Base-by-base conservation (phyloP, 1,140 invertebrate species). In the Cydia strobilella region DNA sequence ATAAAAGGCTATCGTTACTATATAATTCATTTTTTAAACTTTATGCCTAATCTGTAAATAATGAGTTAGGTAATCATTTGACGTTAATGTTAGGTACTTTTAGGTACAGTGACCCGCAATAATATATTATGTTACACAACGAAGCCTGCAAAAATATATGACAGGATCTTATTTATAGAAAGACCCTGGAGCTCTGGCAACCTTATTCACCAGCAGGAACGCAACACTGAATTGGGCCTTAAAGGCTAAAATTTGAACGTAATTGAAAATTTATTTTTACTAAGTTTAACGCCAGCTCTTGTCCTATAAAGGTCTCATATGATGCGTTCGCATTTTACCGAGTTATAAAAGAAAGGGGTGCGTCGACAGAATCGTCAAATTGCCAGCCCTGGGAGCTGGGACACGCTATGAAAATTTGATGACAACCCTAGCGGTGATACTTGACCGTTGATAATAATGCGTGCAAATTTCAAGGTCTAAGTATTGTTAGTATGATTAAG, bases 321-420 rank as follows among this genome's bases (percentile, higher is more conserved):
- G 69, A 72, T 72, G 18, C 69, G 69, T 72, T 45, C 69, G 69
- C 69, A 72, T 72, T 72, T 72, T 42, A 42, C 31, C 25, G n/a
- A 71, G 66, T 35, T 72, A 45, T 72, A 72, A 72, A 42, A 72
- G 69, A 72, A 72, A 72, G 35, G 35, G 66, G 27, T 45, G 15
- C 18, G 69, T 72, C 69, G 39, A 13, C 69, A 72, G 18, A 71
- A 71, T 18, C 27, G 66, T 35, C 66, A 42, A 71, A 71, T 71
- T 71, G 66, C 12, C 66, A 18, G 20, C 54, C 54, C 54, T 59
- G 51, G 51, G 51, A 54, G 20, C 54, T 59, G 51, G 51, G 51
- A 54, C n/a, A 18, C 51, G 54, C 48, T 18, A 51, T 59, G 54
- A 59, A 59, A 59, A 10, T 23, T 59, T 59, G 18, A 59, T 59